These are phyloP conservation scores for Mellilla xanthometata DNA, from an alignment of 2,888 invertebrate species.

Conservation along the genomic window DNA sequence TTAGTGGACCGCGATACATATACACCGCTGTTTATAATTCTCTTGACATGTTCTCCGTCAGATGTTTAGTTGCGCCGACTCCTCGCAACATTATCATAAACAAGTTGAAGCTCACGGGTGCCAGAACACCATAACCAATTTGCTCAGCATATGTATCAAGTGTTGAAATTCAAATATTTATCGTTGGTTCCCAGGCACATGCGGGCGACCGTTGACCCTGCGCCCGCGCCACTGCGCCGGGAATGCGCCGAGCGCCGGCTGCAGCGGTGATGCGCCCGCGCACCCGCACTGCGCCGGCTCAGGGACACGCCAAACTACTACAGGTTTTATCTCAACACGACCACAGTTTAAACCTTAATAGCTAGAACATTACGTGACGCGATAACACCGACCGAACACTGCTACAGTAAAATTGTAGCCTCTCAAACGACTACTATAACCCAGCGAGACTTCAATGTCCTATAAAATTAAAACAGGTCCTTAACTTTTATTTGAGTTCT, in stretches of 20 bases:
- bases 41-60: conserved; percentile 25
- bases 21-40: conserved; percentile 32
- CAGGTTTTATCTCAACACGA: conserved; percentile 34
- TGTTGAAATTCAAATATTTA: conserved; percentile 82
- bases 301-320: conserved; percentile 51
- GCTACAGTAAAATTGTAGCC: conserved; percentile 15
- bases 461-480: conserved; percentile 19
- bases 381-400: conserved; percentile 21
- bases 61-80: conserved; percentile 30
- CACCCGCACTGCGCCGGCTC: conserved; percentile 36
- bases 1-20: conserved; percentile 28
- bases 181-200: conserved; percentile 75
- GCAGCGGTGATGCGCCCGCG: conserved; percentile 50
- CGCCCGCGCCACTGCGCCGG: conserved; percentile 53
- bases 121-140: conserved; percentile 70
- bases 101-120: conserved; percentile 42
- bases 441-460: conserved; percentile 5
- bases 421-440: conserved; percentile 5
- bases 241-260: conserved; percentile 53
- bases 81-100: conserved; percentile 52
- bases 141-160: conserved; percentile 79
- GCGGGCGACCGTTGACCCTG: conserved; percentile 78
- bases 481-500: conserved; percentile 16
- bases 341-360: conserved; percentile 30
- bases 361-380: conserved; percentile 27